Evolutionary conservation across 1,140 invertebrate species (phyloP).

Genomic region (Zaprionus tsacasi): DNA sequence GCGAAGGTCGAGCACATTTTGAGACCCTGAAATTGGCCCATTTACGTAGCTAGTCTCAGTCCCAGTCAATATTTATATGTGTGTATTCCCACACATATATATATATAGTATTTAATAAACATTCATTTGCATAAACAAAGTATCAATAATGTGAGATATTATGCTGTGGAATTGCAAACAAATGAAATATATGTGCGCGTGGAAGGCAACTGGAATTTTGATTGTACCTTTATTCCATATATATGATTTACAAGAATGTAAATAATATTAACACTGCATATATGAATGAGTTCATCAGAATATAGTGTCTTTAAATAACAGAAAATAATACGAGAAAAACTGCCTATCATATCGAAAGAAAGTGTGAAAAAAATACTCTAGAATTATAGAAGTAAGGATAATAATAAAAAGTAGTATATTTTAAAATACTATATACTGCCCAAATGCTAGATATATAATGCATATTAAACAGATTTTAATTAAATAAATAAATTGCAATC

Average conservation of each 20-base stretch:
- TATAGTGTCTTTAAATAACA: neutral
- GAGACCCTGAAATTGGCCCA: neutral
- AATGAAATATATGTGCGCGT: neutral
- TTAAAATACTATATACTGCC: no score
- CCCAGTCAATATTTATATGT: neutral
- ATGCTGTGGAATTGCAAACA: neutral
- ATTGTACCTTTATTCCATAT: neutral
- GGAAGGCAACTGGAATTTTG: neutral
- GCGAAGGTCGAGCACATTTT: neutral
- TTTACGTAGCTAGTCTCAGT: neutral
- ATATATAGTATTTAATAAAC: constrained; percentile 1
- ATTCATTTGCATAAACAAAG: constrained; percentile 6
- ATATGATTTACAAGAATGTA: neutral
- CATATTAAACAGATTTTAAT: no score
- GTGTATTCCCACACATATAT: neutral
- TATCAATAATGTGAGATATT: neutral
- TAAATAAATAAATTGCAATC: no score
- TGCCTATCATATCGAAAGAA: no score
- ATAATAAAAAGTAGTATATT: no score
- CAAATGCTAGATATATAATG: no score
- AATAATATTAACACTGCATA: neutral
- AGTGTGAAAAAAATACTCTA: no score
- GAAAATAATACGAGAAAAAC: neutral
- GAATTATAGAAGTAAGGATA: no score
- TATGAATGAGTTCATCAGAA: no score